Conservation (phyloP, 1,140 invertebrate species). For the Macrocentrus cingulum region DNA sequence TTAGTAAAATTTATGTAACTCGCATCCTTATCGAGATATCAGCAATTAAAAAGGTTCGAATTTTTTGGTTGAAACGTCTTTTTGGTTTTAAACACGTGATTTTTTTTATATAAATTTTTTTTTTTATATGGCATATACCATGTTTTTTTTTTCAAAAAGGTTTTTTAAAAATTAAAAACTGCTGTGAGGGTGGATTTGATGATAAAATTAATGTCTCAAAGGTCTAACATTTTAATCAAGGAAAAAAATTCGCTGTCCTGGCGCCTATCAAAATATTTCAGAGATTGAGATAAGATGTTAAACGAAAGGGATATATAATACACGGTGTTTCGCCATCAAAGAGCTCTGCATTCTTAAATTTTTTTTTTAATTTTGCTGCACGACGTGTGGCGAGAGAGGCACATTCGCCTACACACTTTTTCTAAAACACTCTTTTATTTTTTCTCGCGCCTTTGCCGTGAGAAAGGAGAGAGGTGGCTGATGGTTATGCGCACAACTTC, state of each 20-base stretch:
- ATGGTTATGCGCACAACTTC: not conserved
- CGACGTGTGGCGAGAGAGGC: not conserved
- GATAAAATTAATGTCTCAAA: too few relatives aligned
- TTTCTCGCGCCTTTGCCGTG: conserved; percentile 18
- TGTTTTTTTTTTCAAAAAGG: too few relatives aligned
- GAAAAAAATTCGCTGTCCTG: not conserved
- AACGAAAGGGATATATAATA: not conserved
- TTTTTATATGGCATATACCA: too few relatives aligned
- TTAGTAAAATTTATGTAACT: too few relatives aligned
- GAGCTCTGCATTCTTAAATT: not conserved
- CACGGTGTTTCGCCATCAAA: not conserved
- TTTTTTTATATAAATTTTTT: too few relatives aligned
- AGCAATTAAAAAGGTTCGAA: too few relatives aligned
- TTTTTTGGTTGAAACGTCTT: not conserved
- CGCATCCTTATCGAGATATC: not conserved
- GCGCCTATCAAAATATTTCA: not conserved
- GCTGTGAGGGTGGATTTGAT: too few relatives aligned
- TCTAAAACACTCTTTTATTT: conserved; percentile 6
- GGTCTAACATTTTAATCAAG: too few relatives aligned
- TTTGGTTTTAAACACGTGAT: not conserved
- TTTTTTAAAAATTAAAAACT: too few relatives aligned
- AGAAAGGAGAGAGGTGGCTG: conserved; percentile 13
- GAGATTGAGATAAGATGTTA: conserved; percentile 15
- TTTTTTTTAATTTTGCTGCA: not conserved
- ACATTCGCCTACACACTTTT: not conserved